Base-by-base conservation (phyloP, 2,797 vertebrate genomes). In the Notolabrus celidotus region DNA sequence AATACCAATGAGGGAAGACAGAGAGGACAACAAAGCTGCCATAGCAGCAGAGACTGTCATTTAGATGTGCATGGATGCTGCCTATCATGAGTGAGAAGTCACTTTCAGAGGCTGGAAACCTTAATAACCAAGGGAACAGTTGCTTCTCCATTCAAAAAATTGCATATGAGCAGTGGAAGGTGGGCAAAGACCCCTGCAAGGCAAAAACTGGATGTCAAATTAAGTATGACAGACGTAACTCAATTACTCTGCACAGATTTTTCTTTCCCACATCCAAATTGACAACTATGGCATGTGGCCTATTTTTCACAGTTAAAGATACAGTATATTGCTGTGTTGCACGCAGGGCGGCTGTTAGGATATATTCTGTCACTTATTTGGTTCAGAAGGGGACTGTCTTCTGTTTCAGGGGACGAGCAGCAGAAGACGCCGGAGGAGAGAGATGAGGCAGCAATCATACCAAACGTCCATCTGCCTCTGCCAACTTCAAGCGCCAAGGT, bases 401-500 rank as follows among this genome's bases (percentile, higher is more conserved):
- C 41, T 54, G 38, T 71, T 62, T 64, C 22, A 11, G 5, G 14
- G 23, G 10, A 39, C 11, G 29, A 15, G 53, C 47, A 67, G 70
- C n/a, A 25, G 53, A 57, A 62, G 70, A 74, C 80, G 55, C 71
- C 59, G 45, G 50, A 62, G 67, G 50, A 80, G 59, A 79, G 83
- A 75, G 84, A 89, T 77, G 75, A 78, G 74, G 77, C 80, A 71
- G 71, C 72, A 83, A 42, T 82, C 74, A 83, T 59, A 84, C 51
- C 62, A 41, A 77, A 80, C 39, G 50, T 79, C 79, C 80, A 90
- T 88, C 89, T 86, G 78, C 59, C 51, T 77, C 74, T 74, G 74
- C 80, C 77, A 82, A 87, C 75, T 88, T 85, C 74, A 86, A 80
- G 84, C 61, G 29, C 67, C 79, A 72, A 73, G 78, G 82, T 74